Evolutionary conservation across 2,888 invertebrate species (phyloP).

Genomic region (Apantesis nais): DNA sequence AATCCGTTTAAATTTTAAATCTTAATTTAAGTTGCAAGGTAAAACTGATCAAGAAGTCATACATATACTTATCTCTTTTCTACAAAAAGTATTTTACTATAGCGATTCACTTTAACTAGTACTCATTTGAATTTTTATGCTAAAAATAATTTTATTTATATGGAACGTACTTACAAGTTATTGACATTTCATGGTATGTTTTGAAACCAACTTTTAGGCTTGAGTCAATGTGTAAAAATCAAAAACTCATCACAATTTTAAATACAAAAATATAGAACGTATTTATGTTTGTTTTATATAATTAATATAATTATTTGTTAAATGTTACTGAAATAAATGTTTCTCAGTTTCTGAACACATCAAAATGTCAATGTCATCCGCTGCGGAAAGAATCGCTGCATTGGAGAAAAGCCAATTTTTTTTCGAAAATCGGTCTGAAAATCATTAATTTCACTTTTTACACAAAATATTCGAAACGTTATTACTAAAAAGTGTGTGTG

Average conservation of each 20-base stretch:
- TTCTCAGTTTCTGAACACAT: slow-evolving; percentile 32
- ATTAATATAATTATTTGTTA: not conserved
- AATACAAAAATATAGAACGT: not conserved
- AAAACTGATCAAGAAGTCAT: not conserved
- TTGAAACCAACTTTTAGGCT: not conserved
- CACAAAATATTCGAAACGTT: slow-evolving; percentile 46
- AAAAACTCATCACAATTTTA: not conserved
- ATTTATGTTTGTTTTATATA: not conserved
- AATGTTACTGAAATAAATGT: not conserved
- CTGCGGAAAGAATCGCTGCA: slow-evolving; percentile 52
- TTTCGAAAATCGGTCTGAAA: slow-evolving; percentile 43
- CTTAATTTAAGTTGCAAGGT: not conserved
- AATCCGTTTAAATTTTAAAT: not conserved
- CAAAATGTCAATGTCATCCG: slow-evolving; percentile 49
- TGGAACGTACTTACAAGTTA: not conserved
- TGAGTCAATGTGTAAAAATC: not conserved
- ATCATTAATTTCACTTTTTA: slow-evolving; percentile 36
- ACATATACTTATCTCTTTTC: not conserved
- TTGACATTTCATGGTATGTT: not conserved
- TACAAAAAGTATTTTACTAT: not conserved
- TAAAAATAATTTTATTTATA: not conserved
- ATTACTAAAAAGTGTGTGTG: slow-evolving; percentile 40
- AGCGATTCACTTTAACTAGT: not conserved
- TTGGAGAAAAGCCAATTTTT: slow-evolving; percentile 57
- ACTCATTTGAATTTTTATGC: not conserved